Evolutionary conservation across 2,888 invertebrate genomes (phyloP).

Genomic region (Melangyna quadrimaculata): DNA sequence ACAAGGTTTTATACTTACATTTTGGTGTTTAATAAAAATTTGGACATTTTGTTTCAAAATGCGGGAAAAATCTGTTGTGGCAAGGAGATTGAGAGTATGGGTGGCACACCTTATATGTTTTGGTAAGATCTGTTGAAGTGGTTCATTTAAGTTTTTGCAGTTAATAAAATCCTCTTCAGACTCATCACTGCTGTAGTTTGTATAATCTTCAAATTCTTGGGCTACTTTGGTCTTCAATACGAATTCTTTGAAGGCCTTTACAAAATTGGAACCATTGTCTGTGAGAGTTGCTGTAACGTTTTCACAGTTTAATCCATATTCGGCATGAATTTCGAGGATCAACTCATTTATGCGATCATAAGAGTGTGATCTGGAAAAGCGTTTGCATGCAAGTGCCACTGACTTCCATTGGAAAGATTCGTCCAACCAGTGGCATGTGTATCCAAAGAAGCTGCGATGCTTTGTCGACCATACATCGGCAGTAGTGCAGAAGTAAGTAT

Average conservation of each 20-base stretch:
- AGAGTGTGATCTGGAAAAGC: neutral
- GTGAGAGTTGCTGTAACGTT: slow-evolving; percentile 2
- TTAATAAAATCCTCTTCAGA: neutral
- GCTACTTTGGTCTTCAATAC: neutral
- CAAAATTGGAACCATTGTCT: neutral
- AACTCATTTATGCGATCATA: slow-evolving; percentile 11
- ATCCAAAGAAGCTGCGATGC: neutral
- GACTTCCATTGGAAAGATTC: neutral
- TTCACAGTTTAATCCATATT: slow-evolving; percentile 8
- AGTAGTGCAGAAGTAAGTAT: neutral
- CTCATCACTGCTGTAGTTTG: neutral
- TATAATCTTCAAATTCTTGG: neutral
- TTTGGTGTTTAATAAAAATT: neutral
- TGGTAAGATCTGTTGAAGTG: neutral
- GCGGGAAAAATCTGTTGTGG: neutral
- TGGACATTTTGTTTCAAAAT: neutral
- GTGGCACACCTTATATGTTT: neutral
- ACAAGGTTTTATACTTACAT: no score
- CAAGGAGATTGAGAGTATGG: neutral
- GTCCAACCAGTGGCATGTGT: neutral
- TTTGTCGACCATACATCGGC: neutral
- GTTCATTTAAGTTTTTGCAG: neutral
- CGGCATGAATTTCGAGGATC: slow-evolving; percentile 10
- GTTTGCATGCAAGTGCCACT: neutral
- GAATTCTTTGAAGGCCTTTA: slow-evolving; percentile 33